Conservation (phyloP, 2,888 invertebrate genomes). For the Tromatobia lineatoria region DNA sequence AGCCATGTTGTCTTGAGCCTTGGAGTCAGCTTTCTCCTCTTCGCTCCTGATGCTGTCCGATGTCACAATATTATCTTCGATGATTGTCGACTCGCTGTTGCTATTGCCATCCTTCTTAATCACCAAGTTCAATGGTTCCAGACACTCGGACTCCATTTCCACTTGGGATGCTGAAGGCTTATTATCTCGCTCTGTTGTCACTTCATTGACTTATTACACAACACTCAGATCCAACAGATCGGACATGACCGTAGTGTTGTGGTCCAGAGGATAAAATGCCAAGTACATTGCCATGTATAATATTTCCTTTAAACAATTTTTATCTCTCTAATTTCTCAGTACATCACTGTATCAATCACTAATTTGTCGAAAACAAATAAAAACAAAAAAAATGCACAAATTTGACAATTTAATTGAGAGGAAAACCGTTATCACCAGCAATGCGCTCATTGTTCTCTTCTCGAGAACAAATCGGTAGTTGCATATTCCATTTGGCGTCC, state of each 20-base stretch:
- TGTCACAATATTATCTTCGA: constrained; percentile 69
- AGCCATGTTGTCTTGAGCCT: constrained; percentile 79
- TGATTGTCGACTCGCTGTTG: constrained; percentile 57
- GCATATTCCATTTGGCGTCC: constrained; percentile 59
- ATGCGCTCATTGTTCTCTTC: constrained; percentile 45
- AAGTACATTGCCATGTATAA: not conserved
- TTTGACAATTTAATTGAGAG: constrained; percentile 12
- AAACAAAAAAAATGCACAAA: not conserved
- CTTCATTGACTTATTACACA: constrained; percentile 44
- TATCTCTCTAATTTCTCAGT: not conserved
- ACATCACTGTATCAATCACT: not conserved
- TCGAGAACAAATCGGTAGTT: constrained; percentile 22
- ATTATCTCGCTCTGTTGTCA: constrained; percentile 22
- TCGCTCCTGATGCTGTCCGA: constrained; percentile 67
- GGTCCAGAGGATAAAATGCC: not conserved
- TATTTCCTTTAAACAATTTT: not conserved
- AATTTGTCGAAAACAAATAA: not conserved
- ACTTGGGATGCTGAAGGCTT: constrained; percentile 65
- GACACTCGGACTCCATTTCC: constrained; percentile 85
- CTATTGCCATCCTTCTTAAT: constrained; percentile 83
- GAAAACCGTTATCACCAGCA: not conserved
- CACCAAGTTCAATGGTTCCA: constrained; percentile 87
- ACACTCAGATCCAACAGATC: not conserved
- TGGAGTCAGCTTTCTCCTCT: constrained; percentile 77
- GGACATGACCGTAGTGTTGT: not conserved